phyloP scores from a whole-genome alignment of 2,113 vertebrate species.

The Scortum barcoo region DNA sequence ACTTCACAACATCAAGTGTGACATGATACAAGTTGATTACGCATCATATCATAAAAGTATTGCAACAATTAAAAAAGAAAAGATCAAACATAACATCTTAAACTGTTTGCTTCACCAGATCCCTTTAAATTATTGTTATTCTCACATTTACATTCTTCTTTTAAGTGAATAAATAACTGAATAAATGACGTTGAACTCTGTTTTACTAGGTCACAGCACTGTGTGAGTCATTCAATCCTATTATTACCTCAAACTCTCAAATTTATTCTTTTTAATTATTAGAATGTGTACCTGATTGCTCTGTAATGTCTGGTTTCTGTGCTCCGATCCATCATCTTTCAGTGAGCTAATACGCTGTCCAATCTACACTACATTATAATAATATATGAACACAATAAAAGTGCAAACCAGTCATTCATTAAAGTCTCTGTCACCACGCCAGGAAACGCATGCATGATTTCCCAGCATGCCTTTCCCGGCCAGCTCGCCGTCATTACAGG shows the following conservation, averaged over 20 bases:
- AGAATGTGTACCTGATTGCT: background rate
- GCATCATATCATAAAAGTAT: too few species aligned
- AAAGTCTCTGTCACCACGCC: background rate
- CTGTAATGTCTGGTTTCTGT: background rate
- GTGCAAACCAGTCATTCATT: constrained; percentile 23
- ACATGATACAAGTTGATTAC: too few species aligned
- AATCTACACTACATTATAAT: background rate
- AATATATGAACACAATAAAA: constrained; percentile 28
- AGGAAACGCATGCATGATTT: constrained; percentile 25
- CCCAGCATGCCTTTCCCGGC: constrained; percentile 54
- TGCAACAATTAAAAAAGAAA: too few species aligned
- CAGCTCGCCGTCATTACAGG: constrained; percentile 58
- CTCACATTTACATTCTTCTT: background rate
- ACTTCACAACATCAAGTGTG: too few species aligned
- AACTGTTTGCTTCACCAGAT: background rate
- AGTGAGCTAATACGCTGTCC: background rate
- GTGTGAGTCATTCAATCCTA: background rate
- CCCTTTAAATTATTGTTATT: background rate
- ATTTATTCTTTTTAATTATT: background rate
- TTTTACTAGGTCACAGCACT: background rate
- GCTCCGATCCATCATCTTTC: background rate
- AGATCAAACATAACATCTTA: too few species aligned
- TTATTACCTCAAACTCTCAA: background rate
- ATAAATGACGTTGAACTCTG: background rate
- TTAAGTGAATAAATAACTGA: background rate